phyloP scores from a whole-genome alignment of 2,888 invertebrate genomes.

The Dolichomitus sp. region DNA sequence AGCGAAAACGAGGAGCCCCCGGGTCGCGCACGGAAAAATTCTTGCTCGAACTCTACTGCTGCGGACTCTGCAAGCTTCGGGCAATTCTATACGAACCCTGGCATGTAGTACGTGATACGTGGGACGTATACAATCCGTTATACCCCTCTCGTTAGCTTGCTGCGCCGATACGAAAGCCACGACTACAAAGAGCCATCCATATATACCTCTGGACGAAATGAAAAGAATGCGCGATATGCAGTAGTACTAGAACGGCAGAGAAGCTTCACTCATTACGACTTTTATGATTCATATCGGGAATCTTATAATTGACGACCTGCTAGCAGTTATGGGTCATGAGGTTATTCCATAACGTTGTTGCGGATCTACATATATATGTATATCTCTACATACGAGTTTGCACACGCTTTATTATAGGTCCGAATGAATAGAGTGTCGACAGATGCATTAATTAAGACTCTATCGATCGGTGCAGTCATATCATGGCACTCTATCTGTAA shows the following conservation, averaged over 20 bases:
- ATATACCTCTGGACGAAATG: not conserved
- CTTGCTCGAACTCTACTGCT: slow-evolving; percentile 8
- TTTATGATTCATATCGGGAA: slow-evolving; percentile 43
- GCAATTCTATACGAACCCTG: slow-evolving; percentile 18
- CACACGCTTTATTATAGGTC: not conserved
- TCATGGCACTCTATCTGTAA: not conserved
- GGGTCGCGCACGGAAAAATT: slow-evolving; percentile 55
- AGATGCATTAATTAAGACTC: slow-evolving; percentile 21
- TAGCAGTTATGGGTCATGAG: slow-evolving; percentile 14
- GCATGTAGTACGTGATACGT: slow-evolving; percentile 21
- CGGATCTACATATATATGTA: not conserved
- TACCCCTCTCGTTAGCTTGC: slow-evolving; percentile 32
- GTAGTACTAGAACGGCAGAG: not conserved
- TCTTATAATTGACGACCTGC: slow-evolving; percentile 46
- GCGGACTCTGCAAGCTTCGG: slow-evolving; percentile 27
- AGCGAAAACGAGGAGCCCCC: slow-evolving; percentile 14
- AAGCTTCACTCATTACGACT: slow-evolving; percentile 31
- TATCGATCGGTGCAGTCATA: not conserved
- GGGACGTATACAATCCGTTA: slow-evolving; percentile 31
- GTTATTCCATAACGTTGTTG: not conserved
- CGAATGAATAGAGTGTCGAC: not conserved
- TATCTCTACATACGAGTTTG: not conserved
- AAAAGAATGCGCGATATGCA: slow-evolving; percentile 10
- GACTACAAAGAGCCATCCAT: not conserved
- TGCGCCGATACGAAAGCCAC: slow-evolving; percentile 7